Evolutionary conservation across 2,888 invertebrate genomes (phyloP).

Genomic region (Oeneis ivallda): DNA sequence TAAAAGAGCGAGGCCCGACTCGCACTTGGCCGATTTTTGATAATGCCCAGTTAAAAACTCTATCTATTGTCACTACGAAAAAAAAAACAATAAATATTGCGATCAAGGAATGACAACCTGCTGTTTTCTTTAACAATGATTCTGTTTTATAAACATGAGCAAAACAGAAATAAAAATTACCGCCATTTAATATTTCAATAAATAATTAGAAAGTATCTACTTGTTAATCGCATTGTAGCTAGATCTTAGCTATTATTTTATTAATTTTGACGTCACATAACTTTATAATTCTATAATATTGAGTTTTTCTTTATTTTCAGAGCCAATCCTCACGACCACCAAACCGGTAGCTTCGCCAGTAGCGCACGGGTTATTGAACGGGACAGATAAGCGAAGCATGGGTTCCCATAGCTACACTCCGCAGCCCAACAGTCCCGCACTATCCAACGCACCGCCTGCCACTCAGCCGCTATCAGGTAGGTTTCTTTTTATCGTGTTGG

Average conservation of each 20-base stretch:
- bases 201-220: too few relatives aligned
- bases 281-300: not conserved
- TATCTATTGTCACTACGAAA: not conserved
- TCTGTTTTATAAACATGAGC: too few relatives aligned
- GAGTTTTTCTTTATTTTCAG: conserved; percentile 47
- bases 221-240: too few relatives aligned
- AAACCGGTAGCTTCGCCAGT: conserved; percentile 89
- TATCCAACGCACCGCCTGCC: conserved; percentile 74
- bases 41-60: not conserved
- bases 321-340: conserved; percentile 48
- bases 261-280: too few relatives aligned
- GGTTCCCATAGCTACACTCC: conserved; percentile 87
- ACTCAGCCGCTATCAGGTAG: conserved; percentile 80
- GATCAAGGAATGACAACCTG: not conserved
- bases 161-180: too few relatives aligned
- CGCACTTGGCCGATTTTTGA: too few relatives aligned
- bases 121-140: too few relatives aligned
- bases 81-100: too few relatives aligned
- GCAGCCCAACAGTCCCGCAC: conserved; percentile 79
- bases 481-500: not conserved
- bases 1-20: too few relatives aligned
- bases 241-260: too few relatives aligned
- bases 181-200: too few relatives aligned
- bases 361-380: conserved; percentile 88
- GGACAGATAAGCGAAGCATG: conserved; percentile 85